Evolutionary conservation across 2,888 invertebrate genomes (phyloP).

Genomic region (Tachystola acroxantha): DNA sequence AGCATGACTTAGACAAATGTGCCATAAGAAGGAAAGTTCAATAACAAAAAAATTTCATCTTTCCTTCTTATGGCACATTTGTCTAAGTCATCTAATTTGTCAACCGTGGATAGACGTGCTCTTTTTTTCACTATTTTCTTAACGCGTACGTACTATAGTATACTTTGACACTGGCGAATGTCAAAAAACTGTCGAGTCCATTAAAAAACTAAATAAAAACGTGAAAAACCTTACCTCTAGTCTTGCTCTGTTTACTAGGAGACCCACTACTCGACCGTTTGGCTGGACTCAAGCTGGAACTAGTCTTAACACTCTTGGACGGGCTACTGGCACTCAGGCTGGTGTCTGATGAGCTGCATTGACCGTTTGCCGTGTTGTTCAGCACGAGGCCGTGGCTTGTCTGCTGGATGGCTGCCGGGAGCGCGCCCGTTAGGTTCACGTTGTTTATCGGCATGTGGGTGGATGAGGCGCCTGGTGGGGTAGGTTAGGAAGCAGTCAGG

Average conservation of each 20-base stretch:
- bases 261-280: constrained; percentile 90
- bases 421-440: constrained; percentile 49
- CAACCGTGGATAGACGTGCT: no score
- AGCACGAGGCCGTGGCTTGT: constrained; percentile 48
- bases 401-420: constrained; percentile 56
- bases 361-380: constrained; percentile 57
- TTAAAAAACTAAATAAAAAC: no score
- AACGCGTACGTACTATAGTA: no score
- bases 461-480: constrained; percentile 37
- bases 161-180: no score
- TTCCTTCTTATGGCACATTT: no score
- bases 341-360: constrained; percentile 72
- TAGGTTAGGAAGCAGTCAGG: no score
- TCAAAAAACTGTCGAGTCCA: no score
- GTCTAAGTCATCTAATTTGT: no score
- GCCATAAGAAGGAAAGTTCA: no score
- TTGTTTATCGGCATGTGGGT: constrained; percentile 56
- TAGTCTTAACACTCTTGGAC: constrained; percentile 91
- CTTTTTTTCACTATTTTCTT: no score
- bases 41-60: no score
- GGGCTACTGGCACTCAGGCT: constrained; percentile 87
- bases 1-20: no score
- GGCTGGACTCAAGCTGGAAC: constrained; percentile 90
- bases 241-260: constrained; percentile 87
- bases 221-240: constrained; percentile 84